phyloP scores from a whole-genome alignment of 2,113 vertebrate species.

The Electrona antarctica region DNA sequence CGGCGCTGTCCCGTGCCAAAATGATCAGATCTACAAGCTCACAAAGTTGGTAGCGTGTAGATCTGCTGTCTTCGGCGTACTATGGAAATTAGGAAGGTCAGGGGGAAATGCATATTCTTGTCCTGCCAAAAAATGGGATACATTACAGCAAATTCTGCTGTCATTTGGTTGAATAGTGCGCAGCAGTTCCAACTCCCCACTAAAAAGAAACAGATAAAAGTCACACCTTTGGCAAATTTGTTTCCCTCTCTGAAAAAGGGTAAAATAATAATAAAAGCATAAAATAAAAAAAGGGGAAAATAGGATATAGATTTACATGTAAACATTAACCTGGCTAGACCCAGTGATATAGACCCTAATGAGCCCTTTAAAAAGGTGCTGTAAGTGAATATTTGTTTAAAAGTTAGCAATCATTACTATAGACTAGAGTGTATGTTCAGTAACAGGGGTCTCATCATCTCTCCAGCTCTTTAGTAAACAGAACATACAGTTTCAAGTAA shows the following conservation, averaged over 20 bases:
- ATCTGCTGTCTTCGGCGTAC: neutral
- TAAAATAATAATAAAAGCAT: neutral
- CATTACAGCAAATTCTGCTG: constrained; percentile 64
- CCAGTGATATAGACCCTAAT: constrained; percentile 52
- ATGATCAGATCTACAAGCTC: too few relatives aligned
- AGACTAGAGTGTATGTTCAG: too few relatives aligned
- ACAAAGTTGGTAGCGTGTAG: too few relatives aligned
- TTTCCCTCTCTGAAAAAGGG: constrained; percentile 9
- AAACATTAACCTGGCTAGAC: constrained; percentile 67
- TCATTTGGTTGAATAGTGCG: constrained; percentile 70
- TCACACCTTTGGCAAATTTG: constrained; percentile 46
- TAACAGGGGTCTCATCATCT: too few relatives aligned
- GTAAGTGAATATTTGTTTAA: too few relatives aligned
- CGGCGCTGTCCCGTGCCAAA: too few relatives aligned
- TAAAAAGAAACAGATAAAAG: constrained; percentile 27
- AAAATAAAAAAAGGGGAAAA: constrained; percentile 23
- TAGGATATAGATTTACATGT: constrained; percentile 50
- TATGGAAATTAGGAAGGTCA: neutral
- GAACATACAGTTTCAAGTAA: too few relatives aligned
- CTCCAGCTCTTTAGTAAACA: too few relatives aligned
- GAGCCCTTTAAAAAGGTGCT: too few relatives aligned
- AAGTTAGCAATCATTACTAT: too few relatives aligned
- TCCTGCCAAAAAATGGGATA: constrained; percentile 46
- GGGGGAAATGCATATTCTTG: constrained; percentile 19
- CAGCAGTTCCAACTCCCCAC: constrained; percentile 54